Conservation (phyloP, 2,888 invertebrate species). For the Phengaris alcon region DNA sequence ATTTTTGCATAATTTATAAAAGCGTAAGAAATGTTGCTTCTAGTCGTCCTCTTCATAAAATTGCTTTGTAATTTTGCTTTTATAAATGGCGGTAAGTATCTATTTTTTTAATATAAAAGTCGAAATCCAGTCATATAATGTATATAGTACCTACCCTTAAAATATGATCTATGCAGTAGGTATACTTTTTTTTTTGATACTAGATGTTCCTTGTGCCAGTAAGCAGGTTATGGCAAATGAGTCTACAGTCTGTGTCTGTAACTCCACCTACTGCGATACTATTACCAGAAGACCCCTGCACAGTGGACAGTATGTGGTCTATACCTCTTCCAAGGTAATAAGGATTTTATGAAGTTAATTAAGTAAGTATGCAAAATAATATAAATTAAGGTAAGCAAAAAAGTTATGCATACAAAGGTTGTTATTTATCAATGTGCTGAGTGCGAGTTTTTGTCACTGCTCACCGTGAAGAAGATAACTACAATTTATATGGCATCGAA, state of each 20-base stretch:
- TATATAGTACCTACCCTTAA: no score
- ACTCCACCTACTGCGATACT: constrained; percentile 62
- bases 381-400: neutral
- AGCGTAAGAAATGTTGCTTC: neutral
- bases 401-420: no score
- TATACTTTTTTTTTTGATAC: no score
- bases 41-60: neutral
- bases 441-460: no score
- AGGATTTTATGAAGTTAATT: neutral
- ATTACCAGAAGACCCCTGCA: constrained; percentile 48
- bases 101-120: neutral
- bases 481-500: no score
- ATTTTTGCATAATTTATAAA: neutral
- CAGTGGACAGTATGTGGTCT: constrained; percentile 56
- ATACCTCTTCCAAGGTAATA: constrained; percentile 48
- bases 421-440: no score
- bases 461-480: no score
- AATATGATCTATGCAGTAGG: no score
- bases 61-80: neutral
- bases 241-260: constrained; percentile 62
- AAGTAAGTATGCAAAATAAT: no score
- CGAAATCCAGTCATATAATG: no score
- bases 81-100: neutral
- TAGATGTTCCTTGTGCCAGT: constrained; percentile 48
- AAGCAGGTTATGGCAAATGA: constrained; percentile 38